Percentiles rank a stretch among this genome's conserved stretches.
phyloP scores from a whole-genome alignment of 2,113 vertebrate species.

The human (Homo sapiens) region DNA sequence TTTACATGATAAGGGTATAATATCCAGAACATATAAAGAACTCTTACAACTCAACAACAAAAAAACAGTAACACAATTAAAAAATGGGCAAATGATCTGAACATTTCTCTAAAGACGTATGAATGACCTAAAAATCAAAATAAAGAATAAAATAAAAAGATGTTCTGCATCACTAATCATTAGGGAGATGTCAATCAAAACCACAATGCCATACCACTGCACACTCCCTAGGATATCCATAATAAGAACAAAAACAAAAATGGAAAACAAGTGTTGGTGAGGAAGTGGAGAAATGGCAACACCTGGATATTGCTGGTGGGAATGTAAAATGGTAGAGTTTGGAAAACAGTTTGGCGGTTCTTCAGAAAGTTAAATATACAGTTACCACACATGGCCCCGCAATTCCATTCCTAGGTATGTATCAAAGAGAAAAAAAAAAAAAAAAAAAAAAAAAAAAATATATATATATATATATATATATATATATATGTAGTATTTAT shows the following conservation, averaged over 20 bases:
- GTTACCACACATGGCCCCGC: neutral
- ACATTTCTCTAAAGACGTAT: constrained; percentile 11
- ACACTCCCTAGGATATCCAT: neutral
- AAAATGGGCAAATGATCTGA: constrained; percentile 30
- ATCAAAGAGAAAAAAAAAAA: neutral
- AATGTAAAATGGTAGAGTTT: neutral
- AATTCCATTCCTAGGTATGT: neutral
- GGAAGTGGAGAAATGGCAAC: constrained; percentile 1
- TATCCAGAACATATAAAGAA: constrained; percentile 4
- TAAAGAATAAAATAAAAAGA: constrained; percentile 1
- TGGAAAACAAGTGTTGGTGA: neutral
- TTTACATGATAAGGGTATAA: neutral
- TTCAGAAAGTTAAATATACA: constrained; percentile 27
- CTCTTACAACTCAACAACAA: constrained; percentile 6
- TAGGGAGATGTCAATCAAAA: constrained; percentile 41
- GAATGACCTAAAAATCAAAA: neutral
- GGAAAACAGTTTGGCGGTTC: constrained; percentile 24
- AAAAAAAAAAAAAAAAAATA: too few species aligned
- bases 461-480: too few species aligned
- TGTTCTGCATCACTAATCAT: neutral
- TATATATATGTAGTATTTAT: neutral
- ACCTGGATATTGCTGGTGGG: neutral
- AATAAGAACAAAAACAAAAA: constrained; percentile 31
- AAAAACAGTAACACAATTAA: constrained; percentile 23
- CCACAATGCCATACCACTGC: neutral